Evolutionary conservation across 2,888 invertebrate genomes (phyloP).

Genomic region (Napeogenes inachia): DNA sequence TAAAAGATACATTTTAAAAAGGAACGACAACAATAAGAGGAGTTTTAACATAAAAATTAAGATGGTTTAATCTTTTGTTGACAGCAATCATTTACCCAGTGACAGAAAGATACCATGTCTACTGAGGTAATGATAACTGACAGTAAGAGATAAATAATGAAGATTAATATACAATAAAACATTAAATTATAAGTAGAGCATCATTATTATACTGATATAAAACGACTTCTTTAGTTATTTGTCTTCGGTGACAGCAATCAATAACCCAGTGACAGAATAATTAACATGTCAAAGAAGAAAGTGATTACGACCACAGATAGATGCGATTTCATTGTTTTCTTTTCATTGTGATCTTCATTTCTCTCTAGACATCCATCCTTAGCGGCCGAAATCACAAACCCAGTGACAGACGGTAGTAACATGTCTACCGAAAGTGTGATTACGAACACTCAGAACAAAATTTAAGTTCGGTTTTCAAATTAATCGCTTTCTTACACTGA

Average conservation of each 20-base stretch:
- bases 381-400: constrained; percentile 30
- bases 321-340: neutral
- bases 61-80: neutral
- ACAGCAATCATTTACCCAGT: constrained; percentile 35
- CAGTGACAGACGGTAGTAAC: constrained; percentile 28
- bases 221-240: too few relatives aligned
- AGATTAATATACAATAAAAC: too few relatives aligned
- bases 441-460: constrained; percentile 14
- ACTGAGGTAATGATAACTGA: constrained; percentile 19
- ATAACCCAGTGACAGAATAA: too few relatives aligned
- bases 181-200: too few relatives aligned
- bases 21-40: too few relatives aligned
- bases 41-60: neutral
- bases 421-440: constrained; percentile 28
- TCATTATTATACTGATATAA: too few relatives aligned
- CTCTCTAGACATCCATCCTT: neutral
- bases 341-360: too few relatives aligned
- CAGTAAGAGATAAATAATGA: neutral
- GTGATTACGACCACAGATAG: constrained; percentile 25
- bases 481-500: neutral
- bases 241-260: too few relatives aligned
- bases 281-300: neutral
- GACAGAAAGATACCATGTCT: constrained; percentile 34
- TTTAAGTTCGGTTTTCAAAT: too few relatives aligned
- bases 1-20: neutral